These are phyloP conservation scores for Ceraclea dissimilis DNA, from an alignment of 2,888 invertebrate species.

Conservation along the genomic window DNA sequence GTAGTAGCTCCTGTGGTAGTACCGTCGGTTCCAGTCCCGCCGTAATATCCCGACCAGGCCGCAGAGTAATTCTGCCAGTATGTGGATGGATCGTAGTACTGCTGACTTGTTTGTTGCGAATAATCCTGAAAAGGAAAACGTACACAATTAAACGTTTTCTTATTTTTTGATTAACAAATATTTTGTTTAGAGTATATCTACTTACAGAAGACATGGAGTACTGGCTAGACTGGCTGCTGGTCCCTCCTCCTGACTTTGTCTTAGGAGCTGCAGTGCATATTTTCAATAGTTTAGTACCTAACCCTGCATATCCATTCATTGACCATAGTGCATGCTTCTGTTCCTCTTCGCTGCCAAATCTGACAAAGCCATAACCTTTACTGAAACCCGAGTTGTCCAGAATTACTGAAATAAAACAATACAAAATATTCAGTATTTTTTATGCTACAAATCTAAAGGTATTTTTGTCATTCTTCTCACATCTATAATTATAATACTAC, in stretches of 20 bases:
- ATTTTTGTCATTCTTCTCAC: too few relatives aligned
- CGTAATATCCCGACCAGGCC: constrained; percentile 71
- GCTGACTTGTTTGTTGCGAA: constrained; percentile 44
- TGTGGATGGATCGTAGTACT: constrained; percentile 75
- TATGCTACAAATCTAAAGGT: too few relatives aligned
- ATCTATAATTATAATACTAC: not conserved
- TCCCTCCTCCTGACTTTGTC: constrained; percentile 48
- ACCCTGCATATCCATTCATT: constrained; percentile 88
- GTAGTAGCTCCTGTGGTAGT: constrained; percentile 31
- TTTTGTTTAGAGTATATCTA: too few relatives aligned
- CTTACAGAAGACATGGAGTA: constrained; percentile 10
- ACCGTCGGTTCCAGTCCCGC: constrained; percentile 33
- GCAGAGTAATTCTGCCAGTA: constrained; percentile 84
- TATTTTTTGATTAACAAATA: too few relatives aligned
- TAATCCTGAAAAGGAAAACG: constrained; percentile 18
- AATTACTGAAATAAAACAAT: constrained; percentile 57
- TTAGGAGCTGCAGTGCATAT: constrained; percentile 91
- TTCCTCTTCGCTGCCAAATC: constrained; percentile 89
- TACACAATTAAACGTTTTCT: too few relatives aligned
- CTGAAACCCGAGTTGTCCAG: constrained; percentile 83
- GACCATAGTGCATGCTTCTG: constrained; percentile 86
- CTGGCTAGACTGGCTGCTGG: constrained; percentile 30
- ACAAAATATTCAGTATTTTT: too few relatives aligned
- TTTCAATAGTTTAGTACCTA: constrained; percentile 82
- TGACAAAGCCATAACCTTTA: constrained; percentile 92